Evolutionary conservation across 2,888 invertebrate species (phyloP), one percentile per base, ranked within the genome.

Genomic region (Ormyrus nitidulus): DNA sequence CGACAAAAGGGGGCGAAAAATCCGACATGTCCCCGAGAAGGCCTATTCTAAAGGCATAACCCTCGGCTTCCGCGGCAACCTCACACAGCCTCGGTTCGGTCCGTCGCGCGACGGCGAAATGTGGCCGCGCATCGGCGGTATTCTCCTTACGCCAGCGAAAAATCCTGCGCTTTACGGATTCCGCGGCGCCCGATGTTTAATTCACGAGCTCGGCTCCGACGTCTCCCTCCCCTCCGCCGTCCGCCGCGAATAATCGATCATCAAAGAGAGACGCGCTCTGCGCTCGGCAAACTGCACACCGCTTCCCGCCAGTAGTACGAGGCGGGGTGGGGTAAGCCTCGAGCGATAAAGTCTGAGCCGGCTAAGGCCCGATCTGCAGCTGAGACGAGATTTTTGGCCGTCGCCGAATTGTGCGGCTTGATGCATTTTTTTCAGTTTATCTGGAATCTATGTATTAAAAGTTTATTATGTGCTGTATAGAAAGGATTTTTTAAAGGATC

Each of bases 211-310:
- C 5, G 9, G 6, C 44, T n/a, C 51, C 49, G 19, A 19, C 19
- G 8, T 61, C 46, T 19, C 54, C 34, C 5, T 19, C 10, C 51
- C 11, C 1, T 5, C 9, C 1, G 44, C 5, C 51, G 13, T 13
- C 64, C 77, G 51, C 34, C 53, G 34, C 71, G 72, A 66, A 77
- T 72, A 72, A 78, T 72, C 77, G 77, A 78, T 72, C 59, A 78
- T 72, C 66, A 72, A 77, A 71, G 64, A 71, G 71, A 71, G 64
- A 71, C 65, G 65, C 71, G 65, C 71, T 59, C 8, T 10, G 44
- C 58, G 46, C 48, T 19, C 66, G 19, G 34, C 34, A 34, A 34
- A 3, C 34, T 34, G n/a, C 46, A 7, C 56, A 5, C n/a, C 13
- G 6, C 56, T 11, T n/a, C 51, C 13, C 72, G 13, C 4, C 56